Conservation (phyloP, 2,888 invertebrate species). For the Escarpia spicata region DNA sequence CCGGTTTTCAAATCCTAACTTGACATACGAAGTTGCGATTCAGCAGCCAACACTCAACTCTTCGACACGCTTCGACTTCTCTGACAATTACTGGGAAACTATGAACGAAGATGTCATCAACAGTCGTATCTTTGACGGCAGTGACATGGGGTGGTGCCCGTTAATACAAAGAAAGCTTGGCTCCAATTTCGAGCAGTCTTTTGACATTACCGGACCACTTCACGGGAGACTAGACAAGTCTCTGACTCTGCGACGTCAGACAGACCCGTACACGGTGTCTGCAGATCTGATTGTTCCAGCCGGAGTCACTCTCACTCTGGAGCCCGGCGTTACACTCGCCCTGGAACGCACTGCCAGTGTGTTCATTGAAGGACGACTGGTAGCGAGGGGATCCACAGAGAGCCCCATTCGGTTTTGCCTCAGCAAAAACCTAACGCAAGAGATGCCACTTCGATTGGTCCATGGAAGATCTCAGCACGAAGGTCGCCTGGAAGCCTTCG, state of each 20-base stretch:
- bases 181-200: too few species aligned
- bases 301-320: conserved; percentile 27
- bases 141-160: too few species aligned
- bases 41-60: too few species aligned
- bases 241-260: not conserved
- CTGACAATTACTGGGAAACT: too few species aligned
- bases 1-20: too few species aligned
- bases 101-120: too few species aligned
- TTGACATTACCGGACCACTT: not conserved
- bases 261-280: conserved; percentile 26
- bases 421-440: not conserved
- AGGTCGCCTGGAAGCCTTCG: not conserved
- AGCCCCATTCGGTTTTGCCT: not conserved
- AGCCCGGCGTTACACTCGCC: conserved; percentile 26
- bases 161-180: too few species aligned
- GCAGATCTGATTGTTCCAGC: conserved; percentile 29
- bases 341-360: not conserved
- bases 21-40: too few species aligned
- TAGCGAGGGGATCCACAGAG: not conserved
- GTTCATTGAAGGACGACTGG: not conserved
- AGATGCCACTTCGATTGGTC: not conserved
- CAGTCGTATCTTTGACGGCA: too few species aligned
- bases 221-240: conserved; percentile 23
- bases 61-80: too few species aligned
- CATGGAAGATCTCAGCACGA: not conserved